A percentile compares a stretch with the other conserved stretches of the same genome.
These are phyloP conservation scores for Ceratina australensis DNA, from an alignment of 1,140 invertebrate species.

Conservation along the genomic window DNA sequence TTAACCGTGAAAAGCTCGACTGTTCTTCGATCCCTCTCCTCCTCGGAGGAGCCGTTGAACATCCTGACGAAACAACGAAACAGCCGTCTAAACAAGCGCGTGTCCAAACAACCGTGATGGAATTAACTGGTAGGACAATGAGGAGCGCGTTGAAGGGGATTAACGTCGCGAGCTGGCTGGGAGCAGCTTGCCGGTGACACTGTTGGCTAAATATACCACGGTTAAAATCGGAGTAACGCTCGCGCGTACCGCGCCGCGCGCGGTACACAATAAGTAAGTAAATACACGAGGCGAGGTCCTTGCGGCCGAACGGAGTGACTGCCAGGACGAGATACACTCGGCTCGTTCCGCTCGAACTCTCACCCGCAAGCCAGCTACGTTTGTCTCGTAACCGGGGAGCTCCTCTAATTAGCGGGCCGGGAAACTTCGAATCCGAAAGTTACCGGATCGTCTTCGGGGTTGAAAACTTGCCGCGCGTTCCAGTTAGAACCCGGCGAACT, in stretches of 20 bases:
- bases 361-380: background rate
- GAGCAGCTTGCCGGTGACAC: conserved; percentile 40
- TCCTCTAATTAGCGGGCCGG: conserved; percentile 30
- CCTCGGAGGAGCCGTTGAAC: too few species aligned
- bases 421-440: conserved; percentile 17
- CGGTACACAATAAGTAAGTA: background rate
- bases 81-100: background rate
- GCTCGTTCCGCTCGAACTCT: background rate
- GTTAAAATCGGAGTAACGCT: conserved; percentile 14
- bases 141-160: background rate
- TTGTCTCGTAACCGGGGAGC: background rate
- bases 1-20: too few species aligned
- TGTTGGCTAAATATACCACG: conserved; percentile 52
- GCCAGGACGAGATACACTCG: conserved; percentile 34
- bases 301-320: conserved; percentile 24
- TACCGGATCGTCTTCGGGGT: too few species aligned
- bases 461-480: background rate
- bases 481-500: background rate
- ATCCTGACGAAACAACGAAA: background rate
- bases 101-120: conserved; percentile 21
- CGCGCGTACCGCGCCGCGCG: too few species aligned
- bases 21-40: too few species aligned
- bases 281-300: conserved; percentile 14
- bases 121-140: conserved; percentile 10
- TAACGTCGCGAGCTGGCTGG: conserved; percentile 30